A percentile compares a stretch with the other conserved stretches of the same genome.
phyloP scores from a whole-genome alignment of 2,113 vertebrate genomes.

The Xiphorhynchus elegans region DNA sequence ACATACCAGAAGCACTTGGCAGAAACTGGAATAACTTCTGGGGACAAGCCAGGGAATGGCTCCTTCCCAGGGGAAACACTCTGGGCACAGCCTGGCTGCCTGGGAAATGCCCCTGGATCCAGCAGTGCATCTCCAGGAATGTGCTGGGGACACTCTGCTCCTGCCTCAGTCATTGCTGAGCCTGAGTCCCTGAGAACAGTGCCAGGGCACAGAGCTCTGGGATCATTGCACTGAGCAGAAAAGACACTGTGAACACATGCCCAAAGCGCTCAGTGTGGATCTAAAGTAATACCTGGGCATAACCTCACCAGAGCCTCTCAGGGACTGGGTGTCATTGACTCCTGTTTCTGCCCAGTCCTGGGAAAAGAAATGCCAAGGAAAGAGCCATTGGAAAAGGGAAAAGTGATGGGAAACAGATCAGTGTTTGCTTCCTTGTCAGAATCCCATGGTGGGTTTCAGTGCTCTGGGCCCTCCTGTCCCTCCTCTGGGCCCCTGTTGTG shows the following conservation, averaged over 20 bases:
- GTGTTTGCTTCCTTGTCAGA: not conserved
- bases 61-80: fast-evolving
- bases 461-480: fast-evolving
- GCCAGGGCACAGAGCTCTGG: not conserved
- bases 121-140: not conserved
- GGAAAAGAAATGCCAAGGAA: not conserved
- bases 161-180: not conserved
- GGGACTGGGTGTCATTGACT: fast-evolving
- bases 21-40: not conserved
- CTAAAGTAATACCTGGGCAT: fast-evolving
- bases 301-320: fast-evolving
- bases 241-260: fast-evolving
- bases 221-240: fast-evolving
- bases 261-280: not conserved
- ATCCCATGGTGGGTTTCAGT: fast-evolving
- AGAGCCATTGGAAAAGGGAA: not conserved
- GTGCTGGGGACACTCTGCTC: not conserved
- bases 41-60: not conserved
- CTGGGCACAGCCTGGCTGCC: not conserved
- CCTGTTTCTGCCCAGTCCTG: not conserved
- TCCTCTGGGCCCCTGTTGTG: not conserved
- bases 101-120: not conserved
- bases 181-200: not conserved
- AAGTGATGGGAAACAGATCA: fast-evolving
- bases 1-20: not conserved